Evolutionary conservation across 2,113 vertebrate genomes (phyloP), one percentile per base, ranked within the genome.

Genomic region (Ivindomyrus marchei): DNA sequence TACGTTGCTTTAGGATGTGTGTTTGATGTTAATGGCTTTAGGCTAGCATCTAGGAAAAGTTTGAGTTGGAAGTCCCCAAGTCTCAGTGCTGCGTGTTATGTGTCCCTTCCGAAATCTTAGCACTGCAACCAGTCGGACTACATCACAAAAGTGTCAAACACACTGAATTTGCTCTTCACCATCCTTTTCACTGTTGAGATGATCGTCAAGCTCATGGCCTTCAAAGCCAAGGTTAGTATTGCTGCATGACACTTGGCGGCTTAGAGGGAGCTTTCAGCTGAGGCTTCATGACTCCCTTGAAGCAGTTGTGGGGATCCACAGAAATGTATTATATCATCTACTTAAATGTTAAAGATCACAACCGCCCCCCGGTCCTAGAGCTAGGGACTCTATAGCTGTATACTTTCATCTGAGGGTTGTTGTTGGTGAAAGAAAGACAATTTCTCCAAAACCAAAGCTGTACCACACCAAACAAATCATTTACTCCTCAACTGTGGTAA

Each of bases 121-220:
- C 98, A 99, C 94, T 99, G 98, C 90, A 97, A 98, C 93, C 98
- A 99, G 92, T 98, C 98, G 0, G 93, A 96, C 89, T 95, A 98
- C 91, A 97, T 99, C 94, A 98, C 98, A 92, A 95, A 99, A 91
- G 39, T 98, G 89, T 98, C 98, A 0, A 97, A 98, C 94, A 97
- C 94, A 58, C 95, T 99, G 85, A 99, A 99, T 0, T 94, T 99
- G 94, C 97, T 98, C 93, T 99, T 99, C 94, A 99, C 98, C 0
- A 88, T 98, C 90, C 97, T 99, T 77, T 99, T 99, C 93, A 99
- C 98, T 0, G 92, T 98, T 92, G 98, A 99, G 95, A 99, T 99
- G 98, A 88, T 99, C 7, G 97, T 99, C 80, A 99, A 99, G 92
- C 97, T 99, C 88, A 97, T 98, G 95, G 98, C 98, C 2, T 99